Percentiles rank a stretch among this genome's conserved stretches.
These are phyloP conservation scores for Cichladusa arquata DNA, from an alignment of 2,113 vertebrate genomes.

Conservation along the genomic window DNA sequence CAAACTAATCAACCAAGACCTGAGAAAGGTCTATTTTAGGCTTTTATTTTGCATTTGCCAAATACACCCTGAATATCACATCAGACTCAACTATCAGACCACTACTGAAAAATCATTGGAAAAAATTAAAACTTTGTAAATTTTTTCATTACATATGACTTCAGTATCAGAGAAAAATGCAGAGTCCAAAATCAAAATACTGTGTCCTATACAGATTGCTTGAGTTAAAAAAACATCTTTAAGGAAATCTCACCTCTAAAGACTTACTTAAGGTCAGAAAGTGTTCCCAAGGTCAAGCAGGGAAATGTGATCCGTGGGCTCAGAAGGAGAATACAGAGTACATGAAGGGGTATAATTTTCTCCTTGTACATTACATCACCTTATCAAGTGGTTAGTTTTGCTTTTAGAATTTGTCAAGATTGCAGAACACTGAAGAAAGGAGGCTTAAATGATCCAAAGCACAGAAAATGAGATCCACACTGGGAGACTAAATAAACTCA, in stretches of 20 bases:
- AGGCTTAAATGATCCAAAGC: neutral
- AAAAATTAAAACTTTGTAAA: neutral
- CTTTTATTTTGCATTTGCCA: neutral
- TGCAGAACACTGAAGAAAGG: neutral
- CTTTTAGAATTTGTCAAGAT: neutral
- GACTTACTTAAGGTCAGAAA: neutral
- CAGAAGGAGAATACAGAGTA: neutral
- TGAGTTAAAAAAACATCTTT: neutral
- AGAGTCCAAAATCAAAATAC: neutral
- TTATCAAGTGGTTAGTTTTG: neutral
- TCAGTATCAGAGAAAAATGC: neutral
- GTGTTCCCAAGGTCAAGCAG: neutral
- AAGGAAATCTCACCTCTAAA: neutral
- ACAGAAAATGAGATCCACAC: neutral
- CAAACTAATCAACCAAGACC: neutral
- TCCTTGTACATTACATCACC: neutral
- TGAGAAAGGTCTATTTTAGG: neutral
- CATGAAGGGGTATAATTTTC: neutral
- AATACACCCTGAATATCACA: neutral
- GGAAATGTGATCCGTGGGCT: neutral
- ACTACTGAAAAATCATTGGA: neutral
- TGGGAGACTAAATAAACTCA: neutral
- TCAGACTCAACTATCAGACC: neutral
- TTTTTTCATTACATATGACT: neutral
- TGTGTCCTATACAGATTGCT: neutral